Conservation (phyloP, 2,113 vertebrate genomes). For the Platysteira castanea region DNA sequence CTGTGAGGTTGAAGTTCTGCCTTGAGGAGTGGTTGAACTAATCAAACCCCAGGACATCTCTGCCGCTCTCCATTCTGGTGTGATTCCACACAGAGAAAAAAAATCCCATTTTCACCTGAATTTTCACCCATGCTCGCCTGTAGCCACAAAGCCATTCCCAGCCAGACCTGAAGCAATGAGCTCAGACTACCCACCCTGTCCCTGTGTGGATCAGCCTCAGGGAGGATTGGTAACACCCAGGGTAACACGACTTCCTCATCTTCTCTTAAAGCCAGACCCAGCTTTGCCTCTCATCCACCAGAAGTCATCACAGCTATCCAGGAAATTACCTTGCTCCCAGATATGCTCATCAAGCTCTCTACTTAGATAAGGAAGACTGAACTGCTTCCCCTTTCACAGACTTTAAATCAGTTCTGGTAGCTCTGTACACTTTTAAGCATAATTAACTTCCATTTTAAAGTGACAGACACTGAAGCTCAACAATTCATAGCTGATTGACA, state of each 20-base stretch:
- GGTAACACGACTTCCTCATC: not conserved
- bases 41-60: not conserved
- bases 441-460: not conserved
- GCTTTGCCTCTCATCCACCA: not conserved
- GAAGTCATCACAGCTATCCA: not conserved
- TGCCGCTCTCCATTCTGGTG: not conserved
- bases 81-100: not conserved
- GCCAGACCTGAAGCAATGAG: not conserved
- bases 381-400: not conserved
- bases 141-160: not conserved
- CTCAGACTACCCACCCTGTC: not conserved
- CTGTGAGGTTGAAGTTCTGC: not conserved
- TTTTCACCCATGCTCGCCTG: accelerated
- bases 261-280: not conserved
- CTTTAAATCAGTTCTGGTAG: not conserved
- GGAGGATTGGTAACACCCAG: not conserved
- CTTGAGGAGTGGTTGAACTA: not conserved
- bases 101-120: not conserved
- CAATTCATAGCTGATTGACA: not conserved
- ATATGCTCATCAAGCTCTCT: not conserved
- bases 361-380: not conserved
- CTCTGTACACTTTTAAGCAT: not conserved
- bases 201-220: not conserved
- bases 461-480: not conserved
- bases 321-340: not conserved